phyloP scores from a whole-genome alignment of 1,140 invertebrate genomes.

The Cydia splendana region DNA sequence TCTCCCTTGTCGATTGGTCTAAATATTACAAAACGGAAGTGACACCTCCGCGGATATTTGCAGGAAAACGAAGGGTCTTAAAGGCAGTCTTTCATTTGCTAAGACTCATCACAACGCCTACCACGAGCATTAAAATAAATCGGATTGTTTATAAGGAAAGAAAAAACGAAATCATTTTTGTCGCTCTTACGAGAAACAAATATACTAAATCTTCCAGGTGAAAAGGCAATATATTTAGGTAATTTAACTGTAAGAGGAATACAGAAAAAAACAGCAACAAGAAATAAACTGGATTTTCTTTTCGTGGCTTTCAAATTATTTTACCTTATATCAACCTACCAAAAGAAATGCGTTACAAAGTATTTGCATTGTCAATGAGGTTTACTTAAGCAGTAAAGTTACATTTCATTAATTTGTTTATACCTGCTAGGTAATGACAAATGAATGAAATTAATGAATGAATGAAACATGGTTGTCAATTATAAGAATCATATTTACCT shows the following conservation, averaged over 20 bases:
- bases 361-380: background rate
- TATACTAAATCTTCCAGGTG: background rate
- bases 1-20: background rate
- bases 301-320: background rate
- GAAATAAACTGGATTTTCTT: background rate
- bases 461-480: too few species aligned
- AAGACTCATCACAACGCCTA: too few species aligned
- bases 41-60: background rate
- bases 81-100: background rate
- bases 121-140: too few species aligned
- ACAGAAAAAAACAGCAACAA: background rate
- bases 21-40: background rate
- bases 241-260: background rate
- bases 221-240: background rate
- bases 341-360: background rate
- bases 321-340: background rate
- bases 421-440: too few species aligned
- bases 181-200: too few species aligned
- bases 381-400: background rate
- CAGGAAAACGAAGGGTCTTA: background rate
- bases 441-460: too few species aligned
- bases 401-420: background rate
- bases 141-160: too few species aligned
- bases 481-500: too few species aligned
- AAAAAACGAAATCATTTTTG: too few species aligned